Conservation (phyloP, 2,888 invertebrate genomes). For the Chouioia cunea region DNA sequence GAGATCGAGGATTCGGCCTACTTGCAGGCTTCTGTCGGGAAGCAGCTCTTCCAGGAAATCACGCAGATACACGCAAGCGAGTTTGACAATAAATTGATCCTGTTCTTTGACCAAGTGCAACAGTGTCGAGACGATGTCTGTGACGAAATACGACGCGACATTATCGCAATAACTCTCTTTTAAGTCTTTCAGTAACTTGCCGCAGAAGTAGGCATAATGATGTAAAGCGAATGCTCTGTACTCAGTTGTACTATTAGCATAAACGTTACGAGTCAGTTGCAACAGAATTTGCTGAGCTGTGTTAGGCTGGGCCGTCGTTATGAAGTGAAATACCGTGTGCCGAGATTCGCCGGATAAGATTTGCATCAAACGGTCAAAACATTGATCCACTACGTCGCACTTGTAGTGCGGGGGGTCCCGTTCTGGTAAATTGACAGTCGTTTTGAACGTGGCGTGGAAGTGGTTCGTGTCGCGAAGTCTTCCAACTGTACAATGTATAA, state of each 20-base stretch:
- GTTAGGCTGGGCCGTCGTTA: constrained; percentile 66
- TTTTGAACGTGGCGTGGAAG: constrained; percentile 67
- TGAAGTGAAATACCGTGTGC: constrained; percentile 62
- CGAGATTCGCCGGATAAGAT: constrained; percentile 57
- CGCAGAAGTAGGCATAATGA: constrained; percentile 71
- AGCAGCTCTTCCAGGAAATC: constrained; percentile 68
- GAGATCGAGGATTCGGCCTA: constrained; percentile 70
- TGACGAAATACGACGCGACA: constrained; percentile 72
- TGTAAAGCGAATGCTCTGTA: constrained; percentile 72
- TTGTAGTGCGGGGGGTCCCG: constrained; percentile 68
- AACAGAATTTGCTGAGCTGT: constrained; percentile 72
- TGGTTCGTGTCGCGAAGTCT: constrained; percentile 66
- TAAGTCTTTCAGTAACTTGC: constrained; percentile 67
- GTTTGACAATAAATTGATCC: constrained; percentile 58
- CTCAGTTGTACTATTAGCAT: constrained; percentile 62
- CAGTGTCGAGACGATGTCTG: constrained; percentile 72
- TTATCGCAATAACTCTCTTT: constrained; percentile 61
- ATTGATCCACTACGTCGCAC: constrained; percentile 64
- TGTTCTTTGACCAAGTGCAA: constrained; percentile 70
- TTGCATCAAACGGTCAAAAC: constrained; percentile 70
- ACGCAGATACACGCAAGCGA: constrained; percentile 67
- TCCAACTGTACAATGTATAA: constrained; percentile 56
- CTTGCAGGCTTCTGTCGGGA: constrained; percentile 66
- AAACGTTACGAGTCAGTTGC: constrained; percentile 70
- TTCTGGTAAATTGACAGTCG: constrained; percentile 62